A percentile compares a stretch with the other conserved stretches of the same genome.
phyloP scores from a whole-genome alignment of 2,113 vertebrate species.

The Cebidichthys violaceus region DNA sequence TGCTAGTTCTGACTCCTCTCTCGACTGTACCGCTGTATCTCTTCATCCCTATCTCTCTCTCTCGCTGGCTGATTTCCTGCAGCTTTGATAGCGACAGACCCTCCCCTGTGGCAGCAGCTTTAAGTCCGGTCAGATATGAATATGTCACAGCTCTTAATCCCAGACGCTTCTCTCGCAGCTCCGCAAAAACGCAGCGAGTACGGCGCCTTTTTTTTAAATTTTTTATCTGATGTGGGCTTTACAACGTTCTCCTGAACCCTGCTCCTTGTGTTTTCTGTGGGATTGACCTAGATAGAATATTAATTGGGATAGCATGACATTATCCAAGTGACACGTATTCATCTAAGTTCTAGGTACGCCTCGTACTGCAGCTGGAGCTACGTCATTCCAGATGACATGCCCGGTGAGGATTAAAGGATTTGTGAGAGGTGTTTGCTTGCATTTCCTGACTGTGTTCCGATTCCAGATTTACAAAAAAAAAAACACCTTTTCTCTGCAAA shows the following conservation, averaged over 20 bases:
- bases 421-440: conserved; percentile 72
- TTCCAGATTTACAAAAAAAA: neutral
- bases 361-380: conserved; percentile 17
- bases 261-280: conserved; percentile 36
- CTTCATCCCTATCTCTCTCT: conserved; percentile 67
- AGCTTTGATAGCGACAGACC: conserved; percentile 84
- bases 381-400: conserved; percentile 13
- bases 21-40: conserved; percentile 57
- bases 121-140: conserved; percentile 84
- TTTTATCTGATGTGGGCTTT: conserved; percentile 57
- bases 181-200: conserved; percentile 57
- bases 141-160: conserved; percentile 84
- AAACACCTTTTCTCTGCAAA: neutral
- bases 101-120: conserved; percentile 73
- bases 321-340: conserved; percentile 41
- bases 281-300: conserved; percentile 61
- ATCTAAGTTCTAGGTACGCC: conserved; percentile 31
- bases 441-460: conserved; percentile 64
- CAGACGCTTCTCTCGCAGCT: conserved; percentile 60
- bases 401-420: conserved; percentile 58
- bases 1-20: conserved; percentile 51
- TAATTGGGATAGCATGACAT: conserved; percentile 26
- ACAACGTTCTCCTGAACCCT: conserved; percentile 38
- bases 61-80: conserved; percentile 76
- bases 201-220: too few relatives aligned